phyloP scores from a whole-genome alignment of 1,140 invertebrate genomes.

The Reticulitermes speratus region DNA sequence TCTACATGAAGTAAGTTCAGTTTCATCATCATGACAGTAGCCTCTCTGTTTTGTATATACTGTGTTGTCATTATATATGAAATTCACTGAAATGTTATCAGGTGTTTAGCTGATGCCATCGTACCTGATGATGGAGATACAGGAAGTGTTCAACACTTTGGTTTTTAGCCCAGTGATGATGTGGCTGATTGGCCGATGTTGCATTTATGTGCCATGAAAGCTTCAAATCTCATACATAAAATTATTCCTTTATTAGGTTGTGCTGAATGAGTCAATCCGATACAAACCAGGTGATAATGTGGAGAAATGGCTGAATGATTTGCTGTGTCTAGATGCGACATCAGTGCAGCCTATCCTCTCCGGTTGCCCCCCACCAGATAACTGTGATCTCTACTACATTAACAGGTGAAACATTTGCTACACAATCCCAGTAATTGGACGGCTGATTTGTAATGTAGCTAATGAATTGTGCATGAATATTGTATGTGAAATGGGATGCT shows the following conservation, averaged over 20 bases:
- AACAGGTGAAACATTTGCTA: slow-evolving; percentile 52
- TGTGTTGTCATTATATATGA: neutral
- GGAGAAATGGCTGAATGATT: slow-evolving; percentile 88
- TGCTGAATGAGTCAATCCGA: slow-evolving; percentile 92
- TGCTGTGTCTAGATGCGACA: slow-evolving; percentile 88
- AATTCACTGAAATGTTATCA: neutral
- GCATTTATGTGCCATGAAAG: neutral
- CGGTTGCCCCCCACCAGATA: slow-evolving; percentile 82
- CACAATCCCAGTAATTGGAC: no score
- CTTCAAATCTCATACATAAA: no score
- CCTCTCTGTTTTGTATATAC: neutral
- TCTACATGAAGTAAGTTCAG: slow-evolving; percentile 51
- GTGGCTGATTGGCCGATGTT: neutral
- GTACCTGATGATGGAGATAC: neutral
- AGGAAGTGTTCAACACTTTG: neutral
- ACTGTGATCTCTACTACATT: slow-evolving; percentile 89
- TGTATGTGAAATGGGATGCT: no score
- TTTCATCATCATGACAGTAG: neutral
- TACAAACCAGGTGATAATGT: slow-evolving; percentile 86
- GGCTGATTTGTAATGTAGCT: no score
- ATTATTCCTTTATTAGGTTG: slow-evolving; percentile 47
- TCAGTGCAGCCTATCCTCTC: slow-evolving; percentile 62
- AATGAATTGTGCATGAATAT: no score
- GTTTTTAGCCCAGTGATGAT: neutral
- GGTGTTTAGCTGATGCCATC: neutral